Evolutionary conservation across 2,797 vertebrate species (phyloP).

Genomic region (Typhlichthys eigenmanni): DNA sequence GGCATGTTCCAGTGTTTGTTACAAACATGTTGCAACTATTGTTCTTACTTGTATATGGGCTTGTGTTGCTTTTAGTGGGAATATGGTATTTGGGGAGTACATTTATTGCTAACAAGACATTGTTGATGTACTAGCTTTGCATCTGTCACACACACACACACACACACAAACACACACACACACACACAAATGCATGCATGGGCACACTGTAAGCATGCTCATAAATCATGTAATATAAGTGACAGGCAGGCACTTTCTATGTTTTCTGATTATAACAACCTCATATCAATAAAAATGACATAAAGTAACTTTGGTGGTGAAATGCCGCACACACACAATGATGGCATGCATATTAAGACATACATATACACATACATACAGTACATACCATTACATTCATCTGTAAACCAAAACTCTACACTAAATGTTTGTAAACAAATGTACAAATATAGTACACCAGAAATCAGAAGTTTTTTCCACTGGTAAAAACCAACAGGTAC

Average conservation of each 20-base stretch:
- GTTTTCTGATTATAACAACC: conserved; percentile 28
- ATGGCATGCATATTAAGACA: conserved; percentile 28
- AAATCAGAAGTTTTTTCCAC: no score
- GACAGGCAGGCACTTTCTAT: conserved; percentile 14
- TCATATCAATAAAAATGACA: conserved; percentile 31
- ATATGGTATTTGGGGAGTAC: no score
- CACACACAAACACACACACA: not conserved
- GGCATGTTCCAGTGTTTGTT: no score
- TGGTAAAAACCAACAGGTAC: no score
- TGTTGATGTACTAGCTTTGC: no score
- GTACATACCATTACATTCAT: no score
- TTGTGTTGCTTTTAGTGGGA: no score
- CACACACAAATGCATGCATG: not conserved
- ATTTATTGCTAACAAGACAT: no score
- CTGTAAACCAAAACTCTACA: no score
- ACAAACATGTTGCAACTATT: no score
- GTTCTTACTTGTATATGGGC: not conserved
- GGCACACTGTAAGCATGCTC: not conserved
- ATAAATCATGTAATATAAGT: conserved; percentile 13
- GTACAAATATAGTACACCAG: not conserved
- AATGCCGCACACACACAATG: conserved; percentile 24
- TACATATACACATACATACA: no score
- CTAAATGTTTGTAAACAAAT: no score
- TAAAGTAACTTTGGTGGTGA: conserved; percentile 7
- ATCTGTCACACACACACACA: not conserved